Conservation (phyloP, 2,113 vertebrate genomes). For the Phaetusa simplex region DNA sequence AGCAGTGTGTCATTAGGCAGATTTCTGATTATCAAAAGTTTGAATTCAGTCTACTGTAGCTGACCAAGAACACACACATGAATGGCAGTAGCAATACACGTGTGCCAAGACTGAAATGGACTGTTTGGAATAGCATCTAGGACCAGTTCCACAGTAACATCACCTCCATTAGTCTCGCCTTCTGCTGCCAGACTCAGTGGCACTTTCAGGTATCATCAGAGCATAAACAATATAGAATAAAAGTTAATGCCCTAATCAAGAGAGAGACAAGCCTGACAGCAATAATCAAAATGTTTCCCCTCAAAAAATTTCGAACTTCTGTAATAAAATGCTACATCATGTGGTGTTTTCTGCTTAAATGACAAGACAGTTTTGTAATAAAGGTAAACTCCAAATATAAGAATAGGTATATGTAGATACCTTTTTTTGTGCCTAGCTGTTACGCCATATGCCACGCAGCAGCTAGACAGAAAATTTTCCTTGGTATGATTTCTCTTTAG, state of each 20-base stretch:
- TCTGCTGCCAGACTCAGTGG: neutral
- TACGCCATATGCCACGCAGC: neutral
- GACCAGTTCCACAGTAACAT: neutral
- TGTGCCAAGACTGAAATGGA: neutral
- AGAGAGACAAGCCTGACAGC: neutral
- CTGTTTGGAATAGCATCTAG: neutral
- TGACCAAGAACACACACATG: neutral
- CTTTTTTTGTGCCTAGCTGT: neutral
- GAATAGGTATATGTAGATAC: neutral
- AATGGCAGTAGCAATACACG: neutral
- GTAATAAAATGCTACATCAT: neutral
- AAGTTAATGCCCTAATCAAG: neutral
- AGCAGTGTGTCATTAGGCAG: neutral
- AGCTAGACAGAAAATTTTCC: neutral
- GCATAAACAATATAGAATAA: neutral
- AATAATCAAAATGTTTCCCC: neutral
- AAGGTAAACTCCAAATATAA: neutral
- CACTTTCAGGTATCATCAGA: neutral
- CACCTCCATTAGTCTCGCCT: neutral
- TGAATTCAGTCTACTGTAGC: neutral
- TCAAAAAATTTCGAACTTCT: neutral
- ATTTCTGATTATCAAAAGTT: neutral
- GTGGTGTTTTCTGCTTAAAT: neutral
- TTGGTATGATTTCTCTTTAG: neutral
- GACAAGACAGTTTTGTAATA: neutral